Base-by-base conservation (phyloP, 2,888 invertebrate species). In the Cyaniris semiargus region DNA sequence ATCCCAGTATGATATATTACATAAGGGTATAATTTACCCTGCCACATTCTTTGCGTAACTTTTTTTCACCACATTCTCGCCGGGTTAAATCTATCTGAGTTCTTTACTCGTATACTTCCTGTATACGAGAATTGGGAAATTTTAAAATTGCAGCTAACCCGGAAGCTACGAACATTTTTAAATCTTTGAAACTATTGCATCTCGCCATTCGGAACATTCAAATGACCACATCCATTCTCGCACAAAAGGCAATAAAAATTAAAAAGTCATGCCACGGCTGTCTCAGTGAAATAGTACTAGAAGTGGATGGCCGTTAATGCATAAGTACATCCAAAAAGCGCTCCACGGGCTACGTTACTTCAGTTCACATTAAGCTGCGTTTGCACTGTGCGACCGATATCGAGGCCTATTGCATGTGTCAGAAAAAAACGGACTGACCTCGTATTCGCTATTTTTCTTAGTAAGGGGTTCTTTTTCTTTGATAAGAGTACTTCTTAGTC, bases 201-300 rank as follows among this genome's bases (percentile, higher is more conserved):
- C 66, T 15, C 66, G 66, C 66, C 6, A 66, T 66, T 66, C 27
- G 66, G 66, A 27, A 66, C 66, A 66, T 66, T 66, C 66, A 31
- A 66, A 66, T 66, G 66, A 66, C 27, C 66, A 66, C 66, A 66
- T 66, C 27, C 2, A 66, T 66, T 66, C 66, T 31, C 66, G 27
- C 27, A 66, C 27, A 66, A 66, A 31, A 66, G 66, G 71, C 71
- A 71, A 71, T 38, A 34, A 71, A 71, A 71, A 34, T 71, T 71
- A 38, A 71, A 71, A 71, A 38, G 34, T 38, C 34, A 38, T 8
- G 71, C 71, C 8, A 13, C 71, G 38, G 71, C 38, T 38, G 71
- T 21, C 71, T 71, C 71, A 38, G 71, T 66, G 66, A 66, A 66
- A 66, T 66, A 66, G 66, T 66, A 66, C 66, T 66, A 66, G 66